phyloP scores from a whole-genome alignment of 2,888 invertebrate species.

The Cephus runcator region DNA sequence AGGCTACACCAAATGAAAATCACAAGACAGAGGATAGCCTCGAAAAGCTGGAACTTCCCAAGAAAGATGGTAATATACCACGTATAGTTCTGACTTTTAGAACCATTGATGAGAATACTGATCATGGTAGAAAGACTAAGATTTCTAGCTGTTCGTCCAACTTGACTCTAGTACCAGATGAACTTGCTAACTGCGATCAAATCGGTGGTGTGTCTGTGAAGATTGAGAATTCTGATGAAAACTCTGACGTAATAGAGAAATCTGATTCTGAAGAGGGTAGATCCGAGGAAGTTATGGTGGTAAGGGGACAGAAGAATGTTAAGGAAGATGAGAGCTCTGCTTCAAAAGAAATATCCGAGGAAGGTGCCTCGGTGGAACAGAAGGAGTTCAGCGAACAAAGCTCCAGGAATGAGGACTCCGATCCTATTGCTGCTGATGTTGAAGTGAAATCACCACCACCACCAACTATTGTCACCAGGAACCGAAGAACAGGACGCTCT shows the following conservation, averaged over 20 bases:
- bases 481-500: conserved; percentile 47
- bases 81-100: conserved; percentile 73
- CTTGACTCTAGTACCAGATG: conserved; percentile 58
- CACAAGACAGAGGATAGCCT: conserved; percentile 23
- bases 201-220: conserved; percentile 63
- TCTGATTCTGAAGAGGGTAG: conserved; percentile 68
- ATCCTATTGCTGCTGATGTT: background rate
- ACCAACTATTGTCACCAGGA: conserved; percentile 40
- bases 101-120: conserved; percentile 66
- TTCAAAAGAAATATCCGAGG: conserved; percentile 25
- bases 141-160: conserved; percentile 61
- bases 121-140: conserved; percentile 60
- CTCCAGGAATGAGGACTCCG: background rate
- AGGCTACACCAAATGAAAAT: background rate
- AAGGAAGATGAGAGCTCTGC: conserved; percentile 18
- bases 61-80: conserved; percentile 66
- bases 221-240: conserved; percentile 58
- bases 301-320: conserved; percentile 13
- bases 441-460: conserved; percentile 2
- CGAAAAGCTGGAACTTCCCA: conserved; percentile 34
- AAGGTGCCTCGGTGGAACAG: conserved; percentile 25
- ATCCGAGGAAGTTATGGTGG: conserved; percentile 61
- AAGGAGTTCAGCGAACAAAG: conserved; percentile 15
- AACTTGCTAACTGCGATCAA: conserved; percentile 55
- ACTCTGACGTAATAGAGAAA: conserved; percentile 64